Base-by-base conservation (phyloP, 2,113 vertebrate species). In the Pagrus major region DNA sequence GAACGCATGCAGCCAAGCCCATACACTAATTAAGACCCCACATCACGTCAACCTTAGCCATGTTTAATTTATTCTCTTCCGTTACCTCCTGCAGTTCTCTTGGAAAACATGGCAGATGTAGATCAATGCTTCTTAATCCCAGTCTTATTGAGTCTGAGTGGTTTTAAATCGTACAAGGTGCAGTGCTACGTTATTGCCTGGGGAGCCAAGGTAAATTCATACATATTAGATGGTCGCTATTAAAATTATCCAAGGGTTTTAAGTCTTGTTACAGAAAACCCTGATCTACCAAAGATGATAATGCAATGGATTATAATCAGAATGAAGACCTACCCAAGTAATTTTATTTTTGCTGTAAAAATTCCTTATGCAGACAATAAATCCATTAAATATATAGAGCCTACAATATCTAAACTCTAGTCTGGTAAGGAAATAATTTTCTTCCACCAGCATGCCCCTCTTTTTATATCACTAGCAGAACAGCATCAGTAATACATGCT, bases 41-140 rank as follows among this genome's bases (percentile, higher is more conserved):
- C 35, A 51, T 63, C 61, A 81, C 15, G 2, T 71, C 47, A n/a
- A 9, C 52, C 47, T 25, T 46, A 29, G 65, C 20, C 21, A 42
- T 70, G 42, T 74, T 73, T 80, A 4, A 78, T 75, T 59, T 31
- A 71, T 74, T 71, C 41, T 63, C 42, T 74, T 47, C 73, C 49
- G 61, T 74, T 68, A 47, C 66, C 54, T 72, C 29, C 41, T 41
- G 39, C 61, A 18, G n/a, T 68, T 79, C 66, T 66, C 47, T 25
- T 33, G 39, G 49, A 49, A 76, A 71, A 59, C 21, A 16, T 8
- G 12, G 49, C n/a, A 55, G 37, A 39, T 64, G 27, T 64, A 59
- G 65, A 86, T 82, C 71, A 70, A 21, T 86, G 47, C 16, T 18
- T 76, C 49, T 31, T 46, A 68, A 69, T 56, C 12, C 15, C 23